Evolutionary conservation across 2,888 invertebrate species (phyloP).

Genomic region (Eilema griseolum): DNA sequence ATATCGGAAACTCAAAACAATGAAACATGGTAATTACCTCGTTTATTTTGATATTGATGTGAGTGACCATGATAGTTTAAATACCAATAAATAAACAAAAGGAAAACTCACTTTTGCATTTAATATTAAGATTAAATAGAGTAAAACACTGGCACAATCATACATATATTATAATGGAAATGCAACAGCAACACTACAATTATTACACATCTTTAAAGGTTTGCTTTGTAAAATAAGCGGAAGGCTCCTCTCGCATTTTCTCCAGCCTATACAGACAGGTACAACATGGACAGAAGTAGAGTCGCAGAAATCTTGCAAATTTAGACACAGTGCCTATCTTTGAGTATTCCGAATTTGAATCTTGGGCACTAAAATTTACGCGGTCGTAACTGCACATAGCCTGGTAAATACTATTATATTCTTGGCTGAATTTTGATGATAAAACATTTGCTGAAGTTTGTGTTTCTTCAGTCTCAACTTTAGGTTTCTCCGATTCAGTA

Average conservation of each 20-base stretch:
- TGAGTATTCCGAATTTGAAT: constrained; percentile 58
- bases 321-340: constrained; percentile 68
- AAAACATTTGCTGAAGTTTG: constrained; percentile 23
- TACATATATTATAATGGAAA: constrained; percentile 6
- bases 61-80: no score
- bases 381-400: constrained; percentile 51
- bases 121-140: not conserved
- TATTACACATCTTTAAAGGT: constrained; percentile 3
- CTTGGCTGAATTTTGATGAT: constrained; percentile 22
- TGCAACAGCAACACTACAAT: constrained; percentile 1
- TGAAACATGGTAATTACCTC: no score
- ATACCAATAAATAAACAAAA: not conserved
- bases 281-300: constrained; percentile 82
- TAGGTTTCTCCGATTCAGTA: constrained; percentile 35
- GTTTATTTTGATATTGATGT: no score
- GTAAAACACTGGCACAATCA: not conserved
- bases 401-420: constrained; percentile 35
- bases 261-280: constrained; percentile 78
- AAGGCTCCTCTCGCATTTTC: constrained; percentile 64
- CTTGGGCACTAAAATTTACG: constrained; percentile 51
- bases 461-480: constrained; percentile 40
- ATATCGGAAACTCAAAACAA: no score
- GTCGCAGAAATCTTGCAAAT: constrained; percentile 74
- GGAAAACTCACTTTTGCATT: not conserved
- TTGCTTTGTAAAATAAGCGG: constrained; percentile 42